Base-by-base conservation (phyloP, 2,113 vertebrate species). In the Sitta europaea region DNA sequence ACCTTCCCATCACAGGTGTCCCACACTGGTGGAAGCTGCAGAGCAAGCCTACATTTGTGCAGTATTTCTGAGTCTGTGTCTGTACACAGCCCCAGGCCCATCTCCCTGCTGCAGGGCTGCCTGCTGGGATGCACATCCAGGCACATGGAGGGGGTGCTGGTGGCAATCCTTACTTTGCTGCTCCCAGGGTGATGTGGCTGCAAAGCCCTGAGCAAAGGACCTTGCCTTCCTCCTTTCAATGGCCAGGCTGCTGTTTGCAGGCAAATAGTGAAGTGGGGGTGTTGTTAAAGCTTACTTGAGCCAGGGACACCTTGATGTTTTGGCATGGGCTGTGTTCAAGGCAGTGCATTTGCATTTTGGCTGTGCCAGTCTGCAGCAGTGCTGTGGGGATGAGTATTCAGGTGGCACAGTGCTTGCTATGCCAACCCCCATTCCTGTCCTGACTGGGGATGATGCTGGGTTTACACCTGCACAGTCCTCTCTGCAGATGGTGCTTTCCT, bases 81-180 rank as follows among this genome's bases (percentile, higher is more conserved):
- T 58, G 51, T 38, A 61, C 22, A 11, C 1, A 10, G 27, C 35
- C 50, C 28, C 11, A 3, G 29, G 24, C 35, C 16, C n/a, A 36
- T 11, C 15, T 92, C 19, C 8, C 38, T 71, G 36, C 73, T 71
- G 40, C 5, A 81, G 45, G 59, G 59, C 45, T 81, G 68, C 59
- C 59, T 80, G 51, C 68, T 59, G 68, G 24, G 31, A 9, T n/a
- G 29, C 4, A 1, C 27, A 6, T 13, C 35, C 12, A 29, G 73
- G 47, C 35, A n/a, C 25, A 3, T 0, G 2, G 38, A 5, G 3
- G 55, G n/a, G 43, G 8, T 31, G 78, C 11, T 2, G 4, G 25
- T 23, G 24, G 7, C 54, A 75, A 58, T 28, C 29, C 47, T 33
- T 67, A 17, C 25, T 45, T 61, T 55, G 0, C 1, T 42, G 8